Evolutionary conservation across 2,797 vertebrate species (phyloP).

Genomic region (Pseudochromis fuscus): DNA sequence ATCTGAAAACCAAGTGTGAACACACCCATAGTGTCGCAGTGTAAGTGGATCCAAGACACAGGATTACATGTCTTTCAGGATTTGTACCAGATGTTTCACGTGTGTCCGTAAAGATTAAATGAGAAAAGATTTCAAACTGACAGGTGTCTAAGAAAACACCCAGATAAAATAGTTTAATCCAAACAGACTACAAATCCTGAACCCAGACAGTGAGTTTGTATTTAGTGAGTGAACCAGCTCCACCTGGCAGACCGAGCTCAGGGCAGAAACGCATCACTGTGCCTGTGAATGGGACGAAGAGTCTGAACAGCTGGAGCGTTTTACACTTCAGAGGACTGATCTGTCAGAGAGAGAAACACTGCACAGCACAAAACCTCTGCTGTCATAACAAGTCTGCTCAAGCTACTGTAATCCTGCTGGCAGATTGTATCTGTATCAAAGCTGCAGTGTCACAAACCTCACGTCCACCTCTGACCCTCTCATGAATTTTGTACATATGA

Average conservation of each 20-base stretch:
- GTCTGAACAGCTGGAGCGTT: slow-evolving; percentile 52
- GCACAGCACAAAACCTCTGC: neutral
- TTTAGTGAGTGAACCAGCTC: neutral
- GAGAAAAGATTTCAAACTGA: too few species aligned
- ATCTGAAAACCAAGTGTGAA: too few species aligned
- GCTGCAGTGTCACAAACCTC: neutral
- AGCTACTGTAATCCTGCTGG: slow-evolving; percentile 7
- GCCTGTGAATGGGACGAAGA: slow-evolving; percentile 4
- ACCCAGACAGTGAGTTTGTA: neutral
- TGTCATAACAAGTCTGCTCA: slow-evolving; percentile 35
- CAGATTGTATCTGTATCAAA: neutral
- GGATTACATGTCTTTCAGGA: too few species aligned
- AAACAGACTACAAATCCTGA: too few species aligned
- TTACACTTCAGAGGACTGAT: slow-evolving; percentile 43
- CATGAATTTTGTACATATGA: too few species aligned
- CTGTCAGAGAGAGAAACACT: slow-evolving; percentile 16
- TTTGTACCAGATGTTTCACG: too few species aligned
- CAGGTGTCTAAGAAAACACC: too few species aligned
- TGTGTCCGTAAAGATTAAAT: too few species aligned
- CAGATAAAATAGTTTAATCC: too few species aligned
- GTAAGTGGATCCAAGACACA: too few species aligned
- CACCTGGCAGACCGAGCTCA: neutral
- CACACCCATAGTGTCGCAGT: too few species aligned
- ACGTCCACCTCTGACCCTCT: too few species aligned
- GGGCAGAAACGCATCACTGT: neutral